Percentiles rank a stretch among this genome's conserved stretches.
Conservation (phyloP, 2,888 invertebrate genomes). For the Eledona agricola region DNA sequence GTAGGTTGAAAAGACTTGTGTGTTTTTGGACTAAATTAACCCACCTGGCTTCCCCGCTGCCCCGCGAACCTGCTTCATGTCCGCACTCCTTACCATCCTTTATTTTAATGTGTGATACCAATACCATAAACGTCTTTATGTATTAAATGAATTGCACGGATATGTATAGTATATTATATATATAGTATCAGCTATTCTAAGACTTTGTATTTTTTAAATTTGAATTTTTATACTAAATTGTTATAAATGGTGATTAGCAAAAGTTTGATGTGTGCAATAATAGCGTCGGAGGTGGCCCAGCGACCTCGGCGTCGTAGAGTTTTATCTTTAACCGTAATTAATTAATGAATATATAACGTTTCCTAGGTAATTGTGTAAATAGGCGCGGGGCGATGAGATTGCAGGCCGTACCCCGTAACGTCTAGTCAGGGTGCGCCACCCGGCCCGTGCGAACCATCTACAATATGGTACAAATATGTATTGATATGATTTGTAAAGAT, state of each 20-base stretch:
- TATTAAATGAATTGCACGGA: constrained; percentile 63
- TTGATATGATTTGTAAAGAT: constrained; percentile 63
- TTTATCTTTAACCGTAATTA: constrained; percentile 58
- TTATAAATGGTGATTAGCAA: constrained; percentile 64
- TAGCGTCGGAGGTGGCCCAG: constrained; percentile 51
- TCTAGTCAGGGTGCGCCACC: constrained; percentile 41
- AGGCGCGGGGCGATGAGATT: constrained; percentile 56
- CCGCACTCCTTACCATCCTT: constrained; percentile 57
- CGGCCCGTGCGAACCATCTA: constrained; percentile 43
- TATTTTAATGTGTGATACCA: constrained; percentile 62
- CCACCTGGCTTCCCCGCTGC: constrained; percentile 39
- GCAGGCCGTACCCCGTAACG: constrained; percentile 42
- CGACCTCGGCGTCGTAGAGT: constrained; percentile 54
- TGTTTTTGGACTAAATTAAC: constrained; percentile 26
- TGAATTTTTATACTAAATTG: constrained; percentile 65
- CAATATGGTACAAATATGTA: constrained; percentile 63
- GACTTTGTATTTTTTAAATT: constrained; percentile 65
- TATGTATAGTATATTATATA: constrained; percentile 62
- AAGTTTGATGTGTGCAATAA: constrained; percentile 64
- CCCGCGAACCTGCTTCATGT: constrained; percentile 51
- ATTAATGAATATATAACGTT: constrained; percentile 55
- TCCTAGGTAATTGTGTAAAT: constrained; percentile 61
- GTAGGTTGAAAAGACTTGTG: too few species aligned
- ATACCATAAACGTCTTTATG: constrained; percentile 62
- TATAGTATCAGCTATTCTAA: constrained; percentile 64